These are phyloP conservation scores for Pseudocheirus occidentalis DNA, from an alignment of 2,797 vertebrate species.

Conservation along the genomic window DNA sequence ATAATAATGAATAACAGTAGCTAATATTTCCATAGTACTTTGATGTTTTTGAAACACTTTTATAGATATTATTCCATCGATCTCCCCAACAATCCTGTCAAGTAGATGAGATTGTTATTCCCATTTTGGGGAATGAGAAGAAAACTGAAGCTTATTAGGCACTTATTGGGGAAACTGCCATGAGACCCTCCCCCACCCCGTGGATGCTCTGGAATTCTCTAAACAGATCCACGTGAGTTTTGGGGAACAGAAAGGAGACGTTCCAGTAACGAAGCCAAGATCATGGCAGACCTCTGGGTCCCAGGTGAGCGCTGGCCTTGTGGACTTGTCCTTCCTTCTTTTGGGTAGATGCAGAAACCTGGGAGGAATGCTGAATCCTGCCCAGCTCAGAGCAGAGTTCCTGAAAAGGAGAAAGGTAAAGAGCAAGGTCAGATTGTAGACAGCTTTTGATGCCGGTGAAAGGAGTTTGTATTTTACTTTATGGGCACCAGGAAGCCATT, in stretches of 20 bases:
- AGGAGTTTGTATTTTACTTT: not conserved
- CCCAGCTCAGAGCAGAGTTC: not conserved
- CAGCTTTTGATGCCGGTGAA: not conserved
- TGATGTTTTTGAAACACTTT: not conserved
- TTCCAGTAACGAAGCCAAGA: not conserved
- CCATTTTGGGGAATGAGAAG: not conserved
- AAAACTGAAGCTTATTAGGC: not conserved
- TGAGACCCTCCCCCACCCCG: not conserved
- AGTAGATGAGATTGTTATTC: not conserved
- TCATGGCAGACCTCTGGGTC: not conserved
- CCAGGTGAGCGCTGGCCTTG: not conserved
- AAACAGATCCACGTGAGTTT: not conserved
- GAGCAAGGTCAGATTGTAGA: not conserved
- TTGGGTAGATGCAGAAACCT: not conserved
- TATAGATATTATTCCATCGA: not conserved
- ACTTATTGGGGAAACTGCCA: not conserved
- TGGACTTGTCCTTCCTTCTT: not conserved
- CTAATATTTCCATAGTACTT: not conserved
- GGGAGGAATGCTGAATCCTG: not conserved
- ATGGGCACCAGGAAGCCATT: not conserved
- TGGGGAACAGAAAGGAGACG: not conserved
- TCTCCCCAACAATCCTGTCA: not conserved
- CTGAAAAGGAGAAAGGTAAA: not conserved
- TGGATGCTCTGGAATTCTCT: not conserved
- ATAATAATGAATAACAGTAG: not conserved